Percentiles rank a stretch among this genome's conserved stretches.
Conservation (phyloP, 2,888 invertebrate genomes). For the Drosophila ustulata region DNA sequence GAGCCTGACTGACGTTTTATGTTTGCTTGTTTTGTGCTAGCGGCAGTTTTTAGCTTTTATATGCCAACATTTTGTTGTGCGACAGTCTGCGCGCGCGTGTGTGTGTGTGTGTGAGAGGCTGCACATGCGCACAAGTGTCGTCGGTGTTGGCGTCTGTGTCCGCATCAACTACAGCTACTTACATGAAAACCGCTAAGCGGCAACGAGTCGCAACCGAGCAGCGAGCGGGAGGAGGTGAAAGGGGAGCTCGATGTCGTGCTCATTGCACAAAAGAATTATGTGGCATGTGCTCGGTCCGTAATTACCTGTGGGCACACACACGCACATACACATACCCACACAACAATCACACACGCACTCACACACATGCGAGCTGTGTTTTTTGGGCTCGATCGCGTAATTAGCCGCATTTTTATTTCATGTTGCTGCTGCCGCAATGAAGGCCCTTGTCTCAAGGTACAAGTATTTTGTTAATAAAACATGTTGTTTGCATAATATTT, state of each 20-base stretch:
- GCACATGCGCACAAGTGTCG: slow-evolving; percentile 76
- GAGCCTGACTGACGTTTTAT: slow-evolving; percentile 69
- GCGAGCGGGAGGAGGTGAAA: slow-evolving; percentile 18
- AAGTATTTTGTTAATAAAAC: slow-evolving; percentile 56
- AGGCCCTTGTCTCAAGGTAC: slow-evolving; percentile 72
- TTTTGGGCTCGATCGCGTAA: slow-evolving; percentile 57
- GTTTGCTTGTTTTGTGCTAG: slow-evolving; percentile 63
- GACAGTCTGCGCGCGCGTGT: neutral
- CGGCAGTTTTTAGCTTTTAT: slow-evolving; percentile 63
- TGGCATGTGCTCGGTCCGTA: slow-evolving; percentile 75
- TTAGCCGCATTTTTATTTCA: slow-evolving; percentile 67
- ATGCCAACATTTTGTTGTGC: slow-evolving; percentile 37
- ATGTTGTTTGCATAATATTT: slow-evolving; percentile 69
- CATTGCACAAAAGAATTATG: slow-evolving; percentile 81
- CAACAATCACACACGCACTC: neutral
- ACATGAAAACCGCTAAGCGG: slow-evolving; percentile 53
- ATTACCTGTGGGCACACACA: slow-evolving; percentile 62
- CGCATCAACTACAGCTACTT: slow-evolving; percentile 54
- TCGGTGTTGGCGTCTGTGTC: slow-evolving; percentile 54
- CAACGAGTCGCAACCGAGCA: slow-evolving; percentile 4
- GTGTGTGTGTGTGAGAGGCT: slow-evolving; percentile 37
- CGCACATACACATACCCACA: slow-evolving; percentile 27
- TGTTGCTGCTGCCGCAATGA: slow-evolving; percentile 48
- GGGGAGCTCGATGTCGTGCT: slow-evolving; percentile 57
- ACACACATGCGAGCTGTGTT: slow-evolving; percentile 10